Evolutionary conservation across 2,113 vertebrate species (phyloP), one percentile per base, ranked within the genome.

Genomic region (Asarcornis scutulata): DNA sequence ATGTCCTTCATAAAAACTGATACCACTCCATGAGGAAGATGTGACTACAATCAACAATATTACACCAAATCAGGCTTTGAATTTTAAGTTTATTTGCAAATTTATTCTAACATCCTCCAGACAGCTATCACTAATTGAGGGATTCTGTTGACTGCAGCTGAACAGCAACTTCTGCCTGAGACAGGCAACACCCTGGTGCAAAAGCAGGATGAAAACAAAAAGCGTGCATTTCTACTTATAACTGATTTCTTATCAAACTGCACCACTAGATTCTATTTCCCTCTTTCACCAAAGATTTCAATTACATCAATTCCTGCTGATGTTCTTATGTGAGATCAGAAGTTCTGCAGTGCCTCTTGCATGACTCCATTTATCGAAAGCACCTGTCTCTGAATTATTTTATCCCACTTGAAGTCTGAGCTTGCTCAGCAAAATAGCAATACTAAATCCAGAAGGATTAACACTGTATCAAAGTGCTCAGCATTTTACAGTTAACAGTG

Each of bases 391-490:
- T 64, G 55, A 79, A 87, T 82, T 79, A 93, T 59, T 84, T 91
- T 62, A 72, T 90, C 1, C 0, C 18, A 10, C 40, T 79, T 52
- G 50, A 34, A 88, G 48, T 17, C 44, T 66, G 89, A 95, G 62
- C 66, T 90, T 79, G 60, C 80, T 91, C 83, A 95, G 88, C 86
- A 89, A 81, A 91, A 91, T 2, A 66, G 18, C 42, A 92, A 34
- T 34, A 36, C 20, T 60, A 79, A 89, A 59, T 23, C 34, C 71
- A 80, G 77, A 88, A 68, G 55, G 58, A 93, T 93, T 77, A 95
- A 74, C 32, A 25, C 2, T 76, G 59, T 56, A 87, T 23, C 25
- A 29, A 48, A 86, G 26, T 18, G 50, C 18, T 88, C 44, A 73
- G 80, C 58, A 55, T 66, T 53, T 79, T 63, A n/a, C 34, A 76